Evolutionary conservation across 2,797 vertebrate species (phyloP), one percentile per base, ranked within the genome.

Genomic region (Pangasius krempfi): DNA sequence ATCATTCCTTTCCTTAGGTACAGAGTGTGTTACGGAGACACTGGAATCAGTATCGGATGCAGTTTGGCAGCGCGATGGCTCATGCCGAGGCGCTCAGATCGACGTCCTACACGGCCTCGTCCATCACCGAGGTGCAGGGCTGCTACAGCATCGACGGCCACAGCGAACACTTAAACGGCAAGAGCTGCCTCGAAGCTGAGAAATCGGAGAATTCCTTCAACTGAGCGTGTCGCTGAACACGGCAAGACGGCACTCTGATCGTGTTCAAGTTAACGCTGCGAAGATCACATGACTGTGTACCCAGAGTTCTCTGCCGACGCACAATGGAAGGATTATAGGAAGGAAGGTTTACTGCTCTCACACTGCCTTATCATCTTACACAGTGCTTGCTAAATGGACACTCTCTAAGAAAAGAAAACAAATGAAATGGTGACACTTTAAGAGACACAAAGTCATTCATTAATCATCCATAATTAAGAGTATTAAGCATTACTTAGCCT

Each of bases 41-140:
- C 92, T 99, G 98, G 98, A 98, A 98, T 87, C 98, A 99, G 92
- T 98, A 98, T 92, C 96, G 95, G 91, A 97, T 98, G 93, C 98
- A 99, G 92, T 98, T 99, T 30, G 96, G 97, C 9, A 97, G 97
- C 91, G 96, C 97, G 20, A 97, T 98, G 79, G 94, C 97, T 89
- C 97, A 98, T 72, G 95, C 97, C 0, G 98, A 99, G 0, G 96
- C 97, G 37, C 95, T 97, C 86, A 97, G 98, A 86, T 95, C 96
- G 0, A 94, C 96, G 0, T 97, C 96, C 58, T 96, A 95, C n/a
- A 95, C 95, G 13, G 94, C 95, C 0, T 96, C 96, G 0, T 97
- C 98, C 0, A 97, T 98, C 92, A 98, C 97, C 0, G 98, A 99
- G n/a, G 96, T 97, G 5, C 98, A 97, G 82, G 96, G 97, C 86